These are phyloP conservation scores for Hapalemur alaotrensis DNA, from an alignment of 2,797 vertebrate species.

Conservation along the genomic window DNA sequence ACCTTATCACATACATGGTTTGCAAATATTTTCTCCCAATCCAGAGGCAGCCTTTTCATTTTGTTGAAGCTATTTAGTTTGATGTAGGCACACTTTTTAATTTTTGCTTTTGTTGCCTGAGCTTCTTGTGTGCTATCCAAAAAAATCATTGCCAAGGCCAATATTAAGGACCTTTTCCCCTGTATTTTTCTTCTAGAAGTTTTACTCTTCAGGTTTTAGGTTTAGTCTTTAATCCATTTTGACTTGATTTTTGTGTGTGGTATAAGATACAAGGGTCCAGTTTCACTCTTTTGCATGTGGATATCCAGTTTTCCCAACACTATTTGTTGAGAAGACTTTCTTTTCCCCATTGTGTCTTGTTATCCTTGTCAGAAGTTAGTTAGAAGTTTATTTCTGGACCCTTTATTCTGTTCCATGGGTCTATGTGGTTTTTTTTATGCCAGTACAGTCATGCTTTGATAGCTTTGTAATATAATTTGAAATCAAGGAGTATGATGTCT, in stretches of 20 bases:
- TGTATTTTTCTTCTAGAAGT: not conserved
- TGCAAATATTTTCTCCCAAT: not conserved
- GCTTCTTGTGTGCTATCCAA: not conserved
- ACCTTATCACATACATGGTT: no score
- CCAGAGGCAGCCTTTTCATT: not conserved
- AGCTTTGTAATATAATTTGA: not conserved
- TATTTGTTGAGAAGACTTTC: not conserved
- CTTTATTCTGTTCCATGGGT: not conserved
- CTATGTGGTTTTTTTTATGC: not conserved
- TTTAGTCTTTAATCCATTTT: not conserved
- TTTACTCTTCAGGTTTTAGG: not conserved
- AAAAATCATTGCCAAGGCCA: not conserved
- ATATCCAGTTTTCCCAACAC: not conserved
- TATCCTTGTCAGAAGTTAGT: not conserved
- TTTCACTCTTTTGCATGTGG: not conserved
- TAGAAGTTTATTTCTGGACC: not conserved
- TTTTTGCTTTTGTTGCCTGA: not conserved
- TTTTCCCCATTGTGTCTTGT: not conserved
- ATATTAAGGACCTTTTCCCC: not conserved
- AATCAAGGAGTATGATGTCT: not conserved
- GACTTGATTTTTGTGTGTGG: not conserved
- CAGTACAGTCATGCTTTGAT: not conserved
- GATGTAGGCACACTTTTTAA: not conserved
- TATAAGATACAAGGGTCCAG: not conserved
- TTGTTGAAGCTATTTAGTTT: not conserved